Evolutionary conservation across 2,888 invertebrate genomes (phyloP).

Genomic region (Rotaria socialis): DNA sequence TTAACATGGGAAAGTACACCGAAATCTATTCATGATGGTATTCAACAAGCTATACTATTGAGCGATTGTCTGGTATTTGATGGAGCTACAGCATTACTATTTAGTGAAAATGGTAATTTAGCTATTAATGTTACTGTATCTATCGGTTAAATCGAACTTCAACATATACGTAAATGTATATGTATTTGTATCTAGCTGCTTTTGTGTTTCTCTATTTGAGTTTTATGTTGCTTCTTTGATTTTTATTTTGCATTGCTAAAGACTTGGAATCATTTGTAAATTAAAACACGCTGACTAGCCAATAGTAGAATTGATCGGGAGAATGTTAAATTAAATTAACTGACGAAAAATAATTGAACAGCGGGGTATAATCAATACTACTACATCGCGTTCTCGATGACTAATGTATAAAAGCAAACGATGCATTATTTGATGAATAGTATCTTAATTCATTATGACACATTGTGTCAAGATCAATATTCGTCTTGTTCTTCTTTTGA

Average conservation of each 20-base stretch:
- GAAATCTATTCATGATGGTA: constrained; percentile 93
- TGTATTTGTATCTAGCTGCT: not conserved
- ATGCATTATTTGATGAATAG: not conserved
- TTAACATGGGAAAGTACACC: constrained; percentile 78
- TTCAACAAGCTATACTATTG: constrained; percentile 90
- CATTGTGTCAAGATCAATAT: constrained; percentile 21
- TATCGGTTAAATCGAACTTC: constrained; percentile 20
- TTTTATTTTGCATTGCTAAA: not conserved
- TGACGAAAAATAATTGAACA: no score
- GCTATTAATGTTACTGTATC: constrained; percentile 95
- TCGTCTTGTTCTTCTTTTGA: not conserved
- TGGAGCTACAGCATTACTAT: constrained; percentile 91
- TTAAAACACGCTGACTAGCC: no score
- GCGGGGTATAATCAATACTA: no score
- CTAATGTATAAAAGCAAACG: no score
- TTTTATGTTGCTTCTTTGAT: not conserved
- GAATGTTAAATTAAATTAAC: no score
- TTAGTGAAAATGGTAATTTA: constrained; percentile 96
- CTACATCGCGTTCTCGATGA: no score
- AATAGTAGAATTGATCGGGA: no score
- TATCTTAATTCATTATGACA: constrained; percentile 8
- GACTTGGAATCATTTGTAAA: not conserved
- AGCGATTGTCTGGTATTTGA: constrained; percentile 98
- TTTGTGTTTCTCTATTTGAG: constrained; percentile 3
- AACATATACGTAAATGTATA: not conserved